Conservation (phyloP, 2,888 invertebrate genomes). For the Sisyra nigra region DNA sequence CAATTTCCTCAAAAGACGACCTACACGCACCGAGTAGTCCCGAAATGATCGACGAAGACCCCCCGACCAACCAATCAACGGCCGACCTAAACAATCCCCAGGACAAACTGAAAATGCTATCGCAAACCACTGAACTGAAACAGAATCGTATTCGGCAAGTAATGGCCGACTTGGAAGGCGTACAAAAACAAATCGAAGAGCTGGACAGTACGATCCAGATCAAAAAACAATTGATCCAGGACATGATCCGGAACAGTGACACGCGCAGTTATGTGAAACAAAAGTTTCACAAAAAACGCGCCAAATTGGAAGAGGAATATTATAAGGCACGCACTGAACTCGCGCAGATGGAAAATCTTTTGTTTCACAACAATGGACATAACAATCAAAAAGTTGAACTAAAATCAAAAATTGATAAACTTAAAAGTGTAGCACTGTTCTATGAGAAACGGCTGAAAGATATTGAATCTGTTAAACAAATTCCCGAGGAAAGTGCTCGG, state of each 20-base stretch:
- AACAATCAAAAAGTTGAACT: conserved; percentile 24
- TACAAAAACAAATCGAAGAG: conserved; percentile 53
- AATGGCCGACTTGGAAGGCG: conserved; percentile 41
- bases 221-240: conserved; percentile 58
- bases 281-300: conserved; percentile 44
- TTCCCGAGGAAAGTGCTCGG: conserved; percentile 42
- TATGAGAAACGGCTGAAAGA: conserved; percentile 34
- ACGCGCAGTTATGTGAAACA: conserved; percentile 38
- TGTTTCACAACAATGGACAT: neutral
- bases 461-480: conserved; percentile 34
- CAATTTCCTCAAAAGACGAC: conserved; percentile 24
- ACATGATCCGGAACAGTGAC: conserved; percentile 41
- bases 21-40: conserved; percentile 14
- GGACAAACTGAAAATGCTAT: conserved; percentile 29
- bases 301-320: conserved; percentile 40
- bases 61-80: neutral
- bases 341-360: conserved; percentile 28
- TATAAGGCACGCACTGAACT: conserved; percentile 38
- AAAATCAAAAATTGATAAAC: conserved; percentile 23
- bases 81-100: conserved; percentile 37
- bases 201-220: conserved; percentile 48
- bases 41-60: conserved; percentile 8
- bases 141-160: conserved; percentile 26
- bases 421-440: conserved; percentile 28
- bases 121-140: conserved; percentile 23